Evolutionary conservation across 2,888 invertebrate species (phyloP).

Genomic region (Atrina japonica): DNA sequence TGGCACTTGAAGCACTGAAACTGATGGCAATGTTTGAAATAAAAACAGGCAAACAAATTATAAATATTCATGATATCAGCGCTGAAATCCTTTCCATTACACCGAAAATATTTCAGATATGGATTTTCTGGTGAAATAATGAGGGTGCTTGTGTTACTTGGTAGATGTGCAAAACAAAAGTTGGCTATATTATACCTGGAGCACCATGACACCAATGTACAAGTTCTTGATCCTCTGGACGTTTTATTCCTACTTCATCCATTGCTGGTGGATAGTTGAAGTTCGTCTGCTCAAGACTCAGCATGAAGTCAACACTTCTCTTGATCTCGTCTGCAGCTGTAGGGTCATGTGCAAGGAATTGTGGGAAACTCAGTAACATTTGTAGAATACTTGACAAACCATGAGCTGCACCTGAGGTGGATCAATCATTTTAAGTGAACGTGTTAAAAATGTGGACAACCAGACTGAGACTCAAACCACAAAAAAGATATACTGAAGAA

Average conservation of each 20-base stretch:
- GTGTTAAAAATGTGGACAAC: not conserved
- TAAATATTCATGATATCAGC: too few relatives aligned
- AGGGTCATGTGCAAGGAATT: slow-evolving; percentile 83
- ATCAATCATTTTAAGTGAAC: too few relatives aligned
- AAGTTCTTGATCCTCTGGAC: slow-evolving; percentile 84
- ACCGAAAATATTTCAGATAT: too few relatives aligned
- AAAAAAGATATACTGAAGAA: too few relatives aligned
- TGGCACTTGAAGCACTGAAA: too few relatives aligned
- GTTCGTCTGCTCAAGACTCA: slow-evolving; percentile 86
- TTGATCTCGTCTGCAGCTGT: slow-evolving; percentile 84
- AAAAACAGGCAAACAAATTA: too few relatives aligned
- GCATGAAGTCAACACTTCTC: slow-evolving; percentile 85
- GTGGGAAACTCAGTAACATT: slow-evolving; percentile 84
- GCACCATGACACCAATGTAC: slow-evolving; percentile 97
- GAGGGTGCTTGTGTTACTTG: too few relatives aligned
- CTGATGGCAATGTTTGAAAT: too few relatives aligned
- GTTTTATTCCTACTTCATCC: slow-evolving; percentile 84
- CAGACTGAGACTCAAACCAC: not conserved
- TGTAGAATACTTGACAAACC: slow-evolving; percentile 87
- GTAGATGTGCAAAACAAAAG: not conserved
- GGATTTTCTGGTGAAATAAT: too few relatives aligned
- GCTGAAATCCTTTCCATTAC: too few relatives aligned
- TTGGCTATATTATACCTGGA: slow-evolving; percentile 83
- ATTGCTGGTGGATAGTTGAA: slow-evolving; percentile 90
- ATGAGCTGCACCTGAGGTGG: slow-evolving; percentile 82